A percentile compares a stretch with the other conserved stretches of the same genome.
Conservation (phyloP, 2,888 invertebrate genomes). For the Noctua janthina region DNA sequence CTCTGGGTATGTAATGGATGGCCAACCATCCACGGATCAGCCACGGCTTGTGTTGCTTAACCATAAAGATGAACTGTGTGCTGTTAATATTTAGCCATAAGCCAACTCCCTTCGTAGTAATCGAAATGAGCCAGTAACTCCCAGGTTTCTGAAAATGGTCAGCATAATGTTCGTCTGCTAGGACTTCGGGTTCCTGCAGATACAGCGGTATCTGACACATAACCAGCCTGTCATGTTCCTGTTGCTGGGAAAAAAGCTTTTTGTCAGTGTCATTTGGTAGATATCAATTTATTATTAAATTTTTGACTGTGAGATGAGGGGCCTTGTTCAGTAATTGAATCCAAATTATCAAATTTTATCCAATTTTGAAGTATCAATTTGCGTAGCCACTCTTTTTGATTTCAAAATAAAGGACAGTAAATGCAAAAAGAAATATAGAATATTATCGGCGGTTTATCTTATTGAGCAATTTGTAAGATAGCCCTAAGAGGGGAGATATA, state of each 20-base stretch:
- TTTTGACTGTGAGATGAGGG: not conserved
- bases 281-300: not conserved
- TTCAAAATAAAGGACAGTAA: constrained; percentile 24
- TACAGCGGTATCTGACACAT: not conserved
- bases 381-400: not conserved
- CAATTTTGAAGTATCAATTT: constrained; percentile 12
- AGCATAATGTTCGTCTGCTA: not conserved
- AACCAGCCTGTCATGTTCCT: not conserved
- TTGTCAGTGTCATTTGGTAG: not conserved
- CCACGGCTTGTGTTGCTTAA: not conserved
- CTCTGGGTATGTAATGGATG: not conserved
- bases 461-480: constrained; percentile 60
- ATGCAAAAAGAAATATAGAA: constrained; percentile 54
- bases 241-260: not conserved
- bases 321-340: not conserved
- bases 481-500: constrained; percentile 56
- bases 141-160: not conserved
- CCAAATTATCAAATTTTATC: not conserved
- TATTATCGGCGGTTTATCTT: constrained; percentile 58
- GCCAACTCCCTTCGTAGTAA: not conserved
- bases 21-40: not conserved
- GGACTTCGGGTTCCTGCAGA: not conserved
- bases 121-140: not conserved
- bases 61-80: not conserved
- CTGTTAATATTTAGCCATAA: not conserved